Base-by-base conservation (phyloP, 2,888 invertebrate species). In the Dexiosoma caninum region DNA sequence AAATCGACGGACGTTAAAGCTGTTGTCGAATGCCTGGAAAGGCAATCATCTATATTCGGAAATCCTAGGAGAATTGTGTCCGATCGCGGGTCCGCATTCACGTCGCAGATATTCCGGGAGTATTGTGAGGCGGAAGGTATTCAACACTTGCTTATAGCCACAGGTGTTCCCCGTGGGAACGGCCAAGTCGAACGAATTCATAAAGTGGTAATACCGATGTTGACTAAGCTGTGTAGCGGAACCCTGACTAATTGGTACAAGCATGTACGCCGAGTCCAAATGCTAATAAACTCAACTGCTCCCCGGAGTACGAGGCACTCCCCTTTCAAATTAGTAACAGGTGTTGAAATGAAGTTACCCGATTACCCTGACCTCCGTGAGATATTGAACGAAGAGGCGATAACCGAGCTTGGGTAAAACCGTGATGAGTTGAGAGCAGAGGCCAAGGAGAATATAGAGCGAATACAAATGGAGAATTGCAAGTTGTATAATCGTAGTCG, bases 151-250 rank as follows among this genome's bases (percentile, higher is more conserved):
- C 7, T 37, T 0, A 66, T 66, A n/a, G 30, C 55, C 12, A 42
- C 42, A 0, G 46, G 32, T 3, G 23, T 40, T 4, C 35, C 46
- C 8, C 46, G 49, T 9, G 49, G 12, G 5, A 40, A 66, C 8
- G 49, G 57, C 14, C 70, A 59, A 30, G 70, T 70, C n/a, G 70
- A 70, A n/a, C 57, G 70, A 12, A 49, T 70, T 5, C 57, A 51
- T 8, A 62, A 32, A 46, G 42, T 49, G 4, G 14, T 49, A 5
- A 16, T 49, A 16, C 30, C 32, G 6, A 37, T 67, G 21, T 16
- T 44, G 19, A 14, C 23, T 12, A 40, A 59, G 4, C 10, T 49
- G 27, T 70, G 44, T 9, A 27, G 14, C 10, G 37, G 59, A 10
- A 37, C 49, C 8, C 40, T 27, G 4, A 37, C 9, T 12, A 70